Evolutionary conservation across 1,140 invertebrate genomes (phyloP), one percentile per base, ranked within the genome.

Genomic region (Sarcophaga peregrina): DNA sequence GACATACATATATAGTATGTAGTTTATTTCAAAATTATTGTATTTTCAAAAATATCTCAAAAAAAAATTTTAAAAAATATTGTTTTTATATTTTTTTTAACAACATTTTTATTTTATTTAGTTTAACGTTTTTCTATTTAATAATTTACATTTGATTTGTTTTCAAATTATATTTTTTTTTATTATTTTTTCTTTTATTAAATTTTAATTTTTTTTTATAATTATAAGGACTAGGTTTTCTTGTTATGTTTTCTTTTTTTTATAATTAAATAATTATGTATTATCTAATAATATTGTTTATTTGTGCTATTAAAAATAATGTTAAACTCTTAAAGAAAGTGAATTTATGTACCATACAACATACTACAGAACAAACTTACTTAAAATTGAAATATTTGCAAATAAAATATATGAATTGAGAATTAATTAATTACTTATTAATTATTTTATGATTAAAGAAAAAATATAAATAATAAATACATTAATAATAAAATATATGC

Each of bases 161-260:
- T 37, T 37, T 37, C 1, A n/a, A n/a, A n/a, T n/a, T 37, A 37
- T 37, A 37, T 37, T 37, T 37, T 58, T 58, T n/a, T 15, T 3
- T 58, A 58, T 58, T 58, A 58, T 58, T 68, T 68, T 68, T 20
- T 20, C 6, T 25, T 68, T 11, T 68, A 6, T 37, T 37, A 37
- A 37, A 37, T 68, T 68, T 68, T 68, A 68, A 68, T 0, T 62
- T 11, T 68, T 68, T 2, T 8, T 58, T 58, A 5, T 58, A n/a
- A 58, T 68, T 25, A 68, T 68, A 68, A 25, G 62, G 62, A 68
- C 62, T 68, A 68, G 62, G 17, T 68, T 68, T 68, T 68, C 17
- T n/a, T 58, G n/a, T n/a, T n/a, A n/a, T n/a, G n/a, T n/a, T n/a
- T n/a, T n/a, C n/a, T n/a, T n/a, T n/a, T 6, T 58, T 58, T n/a